Evolutionary conservation across 1,140 invertebrate species (phyloP), one percentile per base, ranked within the genome.

Genomic region (Hetaerina americana): DNA sequence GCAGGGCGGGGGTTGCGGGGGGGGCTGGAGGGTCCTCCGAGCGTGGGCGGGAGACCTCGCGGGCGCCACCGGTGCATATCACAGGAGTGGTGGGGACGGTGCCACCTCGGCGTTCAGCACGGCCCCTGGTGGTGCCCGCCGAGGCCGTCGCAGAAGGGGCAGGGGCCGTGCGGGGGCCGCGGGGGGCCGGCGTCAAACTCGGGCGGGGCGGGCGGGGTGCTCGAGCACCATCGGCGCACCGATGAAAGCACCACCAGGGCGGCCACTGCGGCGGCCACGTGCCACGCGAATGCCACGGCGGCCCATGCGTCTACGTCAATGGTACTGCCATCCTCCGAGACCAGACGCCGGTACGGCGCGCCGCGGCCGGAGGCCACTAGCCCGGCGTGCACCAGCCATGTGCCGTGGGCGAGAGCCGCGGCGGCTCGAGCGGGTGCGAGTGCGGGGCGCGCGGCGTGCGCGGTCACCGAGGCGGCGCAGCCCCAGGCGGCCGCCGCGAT

Each of bases 361-460:
- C n/a, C n/a, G n/a, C n/a, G n/a, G n/a, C n/a, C n/a, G n/a, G n/a
- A n/a, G n/a, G n/a, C n/a, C n/a, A n/a, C n/a, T n/a, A 79, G 69
- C 8, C 81, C 77, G 76, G 80, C 79, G 49, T 82, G 81, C 5
- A 79, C 78, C 49, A 81, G 79, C 81, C 81, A 83, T 69, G 75
- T 73, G 26, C 81, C 81, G 70, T 83, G 81, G 6, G 82, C 68
- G 0, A 83, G 71, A 22, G 81, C 80, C 0, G 77, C 76, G 31
- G 73, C 72, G 26, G 77, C 78, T 74, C 78, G 77, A 5, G 81
- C 71, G 1, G 82, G 74, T n/a, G 78, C 80, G 5, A 78, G 72
- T 69, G 79, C 80, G 0, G 80, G 79, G 78, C 81, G 79, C 0
- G 81, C 75, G 8, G 81, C 75, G 75, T 82, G 81, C 3, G 81